These are phyloP conservation scores for Acrossocheilus wenchowensis DNA, from an alignment of 2,797 vertebrate genomes.

Conservation along the genomic window DNA sequence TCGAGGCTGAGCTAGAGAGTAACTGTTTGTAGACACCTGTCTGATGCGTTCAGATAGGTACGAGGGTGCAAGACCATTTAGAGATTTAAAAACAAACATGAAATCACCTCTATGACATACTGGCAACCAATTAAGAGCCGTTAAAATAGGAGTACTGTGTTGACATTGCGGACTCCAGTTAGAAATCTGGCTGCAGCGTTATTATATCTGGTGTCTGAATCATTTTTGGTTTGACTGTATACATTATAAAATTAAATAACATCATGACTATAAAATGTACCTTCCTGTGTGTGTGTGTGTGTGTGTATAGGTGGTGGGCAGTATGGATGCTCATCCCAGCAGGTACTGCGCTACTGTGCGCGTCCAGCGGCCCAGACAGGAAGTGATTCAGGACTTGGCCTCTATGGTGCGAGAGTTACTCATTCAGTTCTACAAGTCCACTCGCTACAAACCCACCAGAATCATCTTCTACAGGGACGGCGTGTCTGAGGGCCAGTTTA, in stretches of 20 bases:
- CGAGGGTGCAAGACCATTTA: not conserved
- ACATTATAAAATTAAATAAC: not conserved
- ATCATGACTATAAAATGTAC: not conserved
- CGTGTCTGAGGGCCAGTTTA: conserved; percentile 97
- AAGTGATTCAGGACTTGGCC: conserved; percentile 96
- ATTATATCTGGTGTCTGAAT: not conserved
- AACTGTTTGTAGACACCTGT: not conserved
- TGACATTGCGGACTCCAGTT: not conserved
- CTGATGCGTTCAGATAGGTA: not conserved
- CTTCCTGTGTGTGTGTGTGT: not conserved
- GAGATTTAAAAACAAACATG: not conserved
- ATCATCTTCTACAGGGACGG: conserved; percentile 99
- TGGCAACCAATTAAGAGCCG: not conserved
- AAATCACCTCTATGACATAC: not conserved
- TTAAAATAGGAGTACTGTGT: not conserved
- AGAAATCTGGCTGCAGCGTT: not conserved
- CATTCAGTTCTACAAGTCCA: conserved; percentile 99
- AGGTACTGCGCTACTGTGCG: conserved; percentile 98
- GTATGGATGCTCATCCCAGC: conserved; percentile 98
- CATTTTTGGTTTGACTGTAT: not conserved
- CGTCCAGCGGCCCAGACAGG: conserved; percentile 95
- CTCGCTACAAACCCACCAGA: conserved; percentile 96
- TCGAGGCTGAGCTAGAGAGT: too few species aligned
- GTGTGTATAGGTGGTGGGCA: conserved; percentile 91
- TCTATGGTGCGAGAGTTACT: conserved; percentile 98